Evolutionary conservation across 2,888 invertebrate genomes (phyloP).

Genomic region (Zaprionus bogoriensis): DNA sequence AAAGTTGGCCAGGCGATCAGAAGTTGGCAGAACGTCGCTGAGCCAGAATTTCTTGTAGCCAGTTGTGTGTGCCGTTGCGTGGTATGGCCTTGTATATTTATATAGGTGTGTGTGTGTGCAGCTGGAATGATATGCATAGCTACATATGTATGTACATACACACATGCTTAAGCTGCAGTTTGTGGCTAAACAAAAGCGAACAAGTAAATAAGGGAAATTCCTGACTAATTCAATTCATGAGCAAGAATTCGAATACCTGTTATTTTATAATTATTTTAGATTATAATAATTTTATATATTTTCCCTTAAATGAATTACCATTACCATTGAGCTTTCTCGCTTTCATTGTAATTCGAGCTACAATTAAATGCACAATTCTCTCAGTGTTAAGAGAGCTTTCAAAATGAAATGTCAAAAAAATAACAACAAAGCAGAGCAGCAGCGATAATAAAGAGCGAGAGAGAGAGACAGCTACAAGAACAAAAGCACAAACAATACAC

Average conservation of each 20-base stretch:
- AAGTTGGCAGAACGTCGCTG: slow-evolving; percentile 15
- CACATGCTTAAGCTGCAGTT: not conserved
- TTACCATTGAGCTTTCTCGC: no score
- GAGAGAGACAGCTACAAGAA: not conserved
- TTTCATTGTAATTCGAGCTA: no score
- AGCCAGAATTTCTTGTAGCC: not conserved
- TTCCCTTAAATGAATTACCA: no score
- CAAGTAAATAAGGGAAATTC: not conserved
- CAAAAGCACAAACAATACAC: no score
- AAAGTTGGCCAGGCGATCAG: slow-evolving; percentile 51
- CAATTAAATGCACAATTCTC: not conserved
- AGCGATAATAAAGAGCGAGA: not conserved
- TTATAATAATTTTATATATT: not conserved
- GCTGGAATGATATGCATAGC: no score
- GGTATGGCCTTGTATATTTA: not conserved
- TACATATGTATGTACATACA: no score
- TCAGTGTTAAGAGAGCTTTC: not conserved
- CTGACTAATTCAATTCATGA: not conserved
- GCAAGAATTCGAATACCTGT: not conserved
- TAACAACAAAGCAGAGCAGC: not conserved
- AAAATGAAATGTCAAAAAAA: not conserved
- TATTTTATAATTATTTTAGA: not conserved
- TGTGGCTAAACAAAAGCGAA: not conserved
- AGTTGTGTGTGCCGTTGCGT: no score
- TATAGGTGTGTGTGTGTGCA: not conserved